phyloP scores from a whole-genome alignment of 1,140 invertebrate species.

The Drosophila seguyi region DNA sequence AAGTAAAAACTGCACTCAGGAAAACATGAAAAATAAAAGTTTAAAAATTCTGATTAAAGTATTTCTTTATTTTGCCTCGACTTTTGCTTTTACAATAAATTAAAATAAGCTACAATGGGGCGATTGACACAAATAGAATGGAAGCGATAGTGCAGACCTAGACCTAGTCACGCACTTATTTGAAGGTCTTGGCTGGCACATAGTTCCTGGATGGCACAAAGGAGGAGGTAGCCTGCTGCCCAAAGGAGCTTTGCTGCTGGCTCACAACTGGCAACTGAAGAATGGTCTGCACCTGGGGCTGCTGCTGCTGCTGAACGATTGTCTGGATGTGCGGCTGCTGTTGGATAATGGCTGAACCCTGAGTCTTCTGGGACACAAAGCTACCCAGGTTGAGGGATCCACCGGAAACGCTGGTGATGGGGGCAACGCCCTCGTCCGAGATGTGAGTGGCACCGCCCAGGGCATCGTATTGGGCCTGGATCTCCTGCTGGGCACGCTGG shows the following conservation, averaged over 20 bases:
- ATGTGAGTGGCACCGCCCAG: conserved; percentile 79
- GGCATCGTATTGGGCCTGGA: conserved; percentile 83
- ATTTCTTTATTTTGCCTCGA: conserved; percentile 56
- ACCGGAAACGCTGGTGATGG: conserved; percentile 71
- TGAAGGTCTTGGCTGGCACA: conserved; percentile 65
- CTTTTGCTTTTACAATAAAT: conserved; percentile 62
- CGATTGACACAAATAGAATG: conserved; percentile 30
- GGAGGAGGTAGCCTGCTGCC: conserved; percentile 16
- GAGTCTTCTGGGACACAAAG: conserved; percentile 56
- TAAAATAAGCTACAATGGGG: conserved; percentile 61
- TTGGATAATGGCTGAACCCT: conserved; percentile 22
- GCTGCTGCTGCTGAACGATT: conserved; percentile 43
- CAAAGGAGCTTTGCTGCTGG: conserved; percentile 42
- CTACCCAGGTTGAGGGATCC: conserved; percentile 63
- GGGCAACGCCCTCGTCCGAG: conserved; percentile 80
- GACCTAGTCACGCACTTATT: conserved; percentile 31
- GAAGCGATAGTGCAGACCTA: conserved; percentile 6
- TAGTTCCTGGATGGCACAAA: conserved; percentile 54
- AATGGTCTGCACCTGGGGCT: conserved; percentile 23
- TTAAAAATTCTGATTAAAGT: conserved; percentile 4
- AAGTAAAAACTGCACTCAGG: not conserved
- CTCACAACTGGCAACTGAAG: conserved; percentile 28
- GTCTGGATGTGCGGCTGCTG: conserved; percentile 25
- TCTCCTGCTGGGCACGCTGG: conserved; percentile 79
- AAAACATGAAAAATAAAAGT: not conserved